These are phyloP conservation scores for Drosophila athabasca DNA, from an alignment of 1,140 invertebrate species.

Conservation along the genomic window DNA sequence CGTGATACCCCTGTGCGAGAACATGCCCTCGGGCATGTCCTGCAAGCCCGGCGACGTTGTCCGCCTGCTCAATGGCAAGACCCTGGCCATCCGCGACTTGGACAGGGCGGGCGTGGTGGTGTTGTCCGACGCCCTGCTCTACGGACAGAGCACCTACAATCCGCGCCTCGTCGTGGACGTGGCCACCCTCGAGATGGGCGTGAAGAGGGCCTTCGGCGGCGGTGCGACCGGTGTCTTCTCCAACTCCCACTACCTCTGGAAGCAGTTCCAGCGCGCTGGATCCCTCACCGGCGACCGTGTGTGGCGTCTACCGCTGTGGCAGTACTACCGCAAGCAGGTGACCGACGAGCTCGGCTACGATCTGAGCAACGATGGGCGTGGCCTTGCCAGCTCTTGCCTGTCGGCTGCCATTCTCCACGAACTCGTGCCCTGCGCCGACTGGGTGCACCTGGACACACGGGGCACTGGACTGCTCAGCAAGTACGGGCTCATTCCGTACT, in stretches of 20 bases:
- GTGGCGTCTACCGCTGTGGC: conserved; percentile 95
- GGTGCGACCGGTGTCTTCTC: conserved; percentile 92
- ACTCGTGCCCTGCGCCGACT: conserved; percentile 84
- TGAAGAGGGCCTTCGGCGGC: conserved; percentile 87
- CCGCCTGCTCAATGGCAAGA: conserved; percentile 92
- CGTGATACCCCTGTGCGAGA: conserved; percentile 92
- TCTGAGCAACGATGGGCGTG: conserved; percentile 86
- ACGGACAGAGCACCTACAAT: conserved; percentile 86
- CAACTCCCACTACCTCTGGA: conserved; percentile 87
- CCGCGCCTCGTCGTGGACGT: conserved; percentile 89
- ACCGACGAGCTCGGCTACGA: conserved; percentile 84
- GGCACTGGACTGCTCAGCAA: conserved; percentile 85
- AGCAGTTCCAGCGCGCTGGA: conserved; percentile 87
- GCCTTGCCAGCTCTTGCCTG: conserved; percentile 85
- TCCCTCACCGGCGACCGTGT: conserved; percentile 91
- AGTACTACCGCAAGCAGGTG: conserved; percentile 89
- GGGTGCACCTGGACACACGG: conserved; percentile 89
- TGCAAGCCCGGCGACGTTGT: conserved; percentile 95
- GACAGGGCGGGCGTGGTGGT: conserved; percentile 95
- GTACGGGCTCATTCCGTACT: conserved; percentile 86
- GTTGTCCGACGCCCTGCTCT: conserved; percentile 93
- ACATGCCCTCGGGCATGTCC: conserved; percentile 92
- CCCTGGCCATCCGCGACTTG: conserved; percentile 94
- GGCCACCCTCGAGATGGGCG: conserved; percentile 87
- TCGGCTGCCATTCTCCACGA: conserved; percentile 88